Conservation (phyloP, 2,888 invertebrate species). For the Aporophyla nigra region DNA sequence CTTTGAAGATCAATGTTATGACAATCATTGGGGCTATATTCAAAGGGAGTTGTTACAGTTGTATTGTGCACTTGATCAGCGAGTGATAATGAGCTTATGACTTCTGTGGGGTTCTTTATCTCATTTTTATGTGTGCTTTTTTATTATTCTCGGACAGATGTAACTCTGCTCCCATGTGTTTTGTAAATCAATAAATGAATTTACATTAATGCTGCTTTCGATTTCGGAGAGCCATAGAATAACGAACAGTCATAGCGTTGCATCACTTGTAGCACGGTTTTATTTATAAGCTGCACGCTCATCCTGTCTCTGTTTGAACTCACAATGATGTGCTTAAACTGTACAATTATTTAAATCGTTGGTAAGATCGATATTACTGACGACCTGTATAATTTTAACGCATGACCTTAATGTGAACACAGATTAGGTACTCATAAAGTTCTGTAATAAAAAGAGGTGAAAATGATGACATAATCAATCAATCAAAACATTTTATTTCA, state of each 20-base stretch:
- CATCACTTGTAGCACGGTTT: background rate
- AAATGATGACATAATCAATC: background rate
- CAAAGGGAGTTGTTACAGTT: slow-evolving; percentile 36
- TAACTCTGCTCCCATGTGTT: slow-evolving; percentile 2
- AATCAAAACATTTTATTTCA: background rate
- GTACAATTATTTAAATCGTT: background rate
- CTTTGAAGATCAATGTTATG: slow-evolving; percentile 67
- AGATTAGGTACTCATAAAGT: background rate
- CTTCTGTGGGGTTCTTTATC: slow-evolving; percentile 24
- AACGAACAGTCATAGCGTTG: slow-evolving; percentile 5
- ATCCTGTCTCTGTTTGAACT: background rate
- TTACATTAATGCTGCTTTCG: slow-evolving; percentile 6
- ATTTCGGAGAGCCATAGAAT: slow-evolving; percentile 3
- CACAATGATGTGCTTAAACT: background rate
- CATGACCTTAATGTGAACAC: background rate
- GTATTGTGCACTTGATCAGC: slow-evolving; percentile 38
- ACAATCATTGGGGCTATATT: slow-evolving; percentile 63
- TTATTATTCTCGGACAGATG: slow-evolving; percentile 3
- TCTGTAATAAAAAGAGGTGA: too few species aligned
- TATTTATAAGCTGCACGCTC: slow-evolving; percentile 20
- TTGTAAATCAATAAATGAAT: background rate
- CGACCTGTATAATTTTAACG: background rate
- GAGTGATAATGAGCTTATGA: slow-evolving; percentile 42
- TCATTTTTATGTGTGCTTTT: slow-evolving; percentile 4
- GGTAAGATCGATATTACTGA: background rate